A percentile compares a stretch with the other conserved stretches of the same genome.
These are phyloP conservation scores for Harlomillsia oculata DNA, from an alignment of 1,140 invertebrate species.

Conservation along the genomic window DNA sequence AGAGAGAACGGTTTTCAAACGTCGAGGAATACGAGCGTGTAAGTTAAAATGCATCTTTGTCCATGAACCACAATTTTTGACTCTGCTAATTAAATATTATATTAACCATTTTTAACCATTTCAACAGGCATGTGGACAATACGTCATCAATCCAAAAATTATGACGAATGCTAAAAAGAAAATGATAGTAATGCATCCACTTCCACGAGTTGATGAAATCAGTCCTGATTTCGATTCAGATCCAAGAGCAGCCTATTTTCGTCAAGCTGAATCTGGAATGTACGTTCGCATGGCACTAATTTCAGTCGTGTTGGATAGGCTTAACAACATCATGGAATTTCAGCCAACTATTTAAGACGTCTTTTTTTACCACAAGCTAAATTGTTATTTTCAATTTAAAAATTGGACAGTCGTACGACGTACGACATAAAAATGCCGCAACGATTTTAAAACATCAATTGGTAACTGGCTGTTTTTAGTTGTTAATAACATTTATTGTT, in stretches of 20 bases:
- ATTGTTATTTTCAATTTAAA: background rate
- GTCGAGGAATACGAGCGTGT: conserved; percentile 80
- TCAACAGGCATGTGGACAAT: conserved; percentile 67
- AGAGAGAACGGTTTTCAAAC: conserved; percentile 79
- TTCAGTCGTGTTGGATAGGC: conserved; percentile 72
- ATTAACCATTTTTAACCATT: conserved; percentile 30
- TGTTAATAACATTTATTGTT: too few relatives aligned
- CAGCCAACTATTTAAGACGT: too few relatives aligned
- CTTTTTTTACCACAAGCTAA: conserved; percentile 2
- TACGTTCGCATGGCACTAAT: conserved; percentile 96
- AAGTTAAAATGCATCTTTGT: conserved; percentile 32
- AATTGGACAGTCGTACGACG: too few relatives aligned
- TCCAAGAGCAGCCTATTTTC: conserved; percentile 93
- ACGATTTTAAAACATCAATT: too few relatives aligned
- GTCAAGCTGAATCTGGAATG: conserved; percentile 95
- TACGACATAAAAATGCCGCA: too few relatives aligned
- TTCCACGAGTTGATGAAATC: conserved; percentile 91
- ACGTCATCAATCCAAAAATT: conserved; percentile 82
- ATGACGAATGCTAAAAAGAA: conserved; percentile 88
- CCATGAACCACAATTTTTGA: background rate
- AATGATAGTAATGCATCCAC: conserved; percentile 95
- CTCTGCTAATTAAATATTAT: background rate
- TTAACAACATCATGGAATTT: too few relatives aligned
- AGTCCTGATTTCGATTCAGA: conserved; percentile 88
- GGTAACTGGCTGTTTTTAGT: too few relatives aligned